Conservation (phyloP, 2,888 invertebrate species). For the Pandemis corylana region DNA sequence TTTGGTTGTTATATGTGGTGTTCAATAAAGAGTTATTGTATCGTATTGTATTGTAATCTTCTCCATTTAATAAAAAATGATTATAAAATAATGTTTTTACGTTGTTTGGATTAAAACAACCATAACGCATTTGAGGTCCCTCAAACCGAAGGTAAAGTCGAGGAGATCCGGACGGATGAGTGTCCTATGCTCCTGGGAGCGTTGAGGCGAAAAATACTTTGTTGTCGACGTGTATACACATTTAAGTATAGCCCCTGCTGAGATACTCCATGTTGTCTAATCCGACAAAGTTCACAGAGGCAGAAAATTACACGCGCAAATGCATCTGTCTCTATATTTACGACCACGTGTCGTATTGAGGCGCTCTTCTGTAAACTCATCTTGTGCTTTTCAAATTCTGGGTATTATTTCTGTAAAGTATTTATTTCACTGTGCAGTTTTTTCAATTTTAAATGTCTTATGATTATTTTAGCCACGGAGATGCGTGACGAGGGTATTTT, state of each 20-base stretch:
- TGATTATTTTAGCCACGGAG: too few relatives aligned
- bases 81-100: too few relatives aligned
- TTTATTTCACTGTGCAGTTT: not conserved
- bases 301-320: conserved; percentile 33
- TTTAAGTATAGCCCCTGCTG: conserved; percentile 4
- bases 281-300: conserved; percentile 32
- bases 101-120: not conserved
- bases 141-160: conserved; percentile 15
- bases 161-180: conserved; percentile 17
- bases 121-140: not conserved
- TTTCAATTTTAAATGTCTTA: too few relatives aligned
- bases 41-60: too few relatives aligned
- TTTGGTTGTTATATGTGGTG: too few relatives aligned
- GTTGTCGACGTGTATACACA: not conserved
- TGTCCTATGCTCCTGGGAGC: conserved; percentile 9
- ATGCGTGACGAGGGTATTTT: too few relatives aligned
- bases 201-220: conserved; percentile 29
- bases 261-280: conserved; percentile 21
- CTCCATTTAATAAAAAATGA: too few relatives aligned
- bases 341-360: conserved; percentile 5
- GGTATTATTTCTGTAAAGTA: not conserved
- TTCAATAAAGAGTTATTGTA: too few relatives aligned
- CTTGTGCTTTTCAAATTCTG: not conserved
- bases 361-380: not conserved
- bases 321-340: conserved; percentile 10